These are phyloP conservation scores for Leptinotarsa juncta DNA, from an alignment of 2,888 invertebrate genomes.

Conservation along the genomic window DNA sequence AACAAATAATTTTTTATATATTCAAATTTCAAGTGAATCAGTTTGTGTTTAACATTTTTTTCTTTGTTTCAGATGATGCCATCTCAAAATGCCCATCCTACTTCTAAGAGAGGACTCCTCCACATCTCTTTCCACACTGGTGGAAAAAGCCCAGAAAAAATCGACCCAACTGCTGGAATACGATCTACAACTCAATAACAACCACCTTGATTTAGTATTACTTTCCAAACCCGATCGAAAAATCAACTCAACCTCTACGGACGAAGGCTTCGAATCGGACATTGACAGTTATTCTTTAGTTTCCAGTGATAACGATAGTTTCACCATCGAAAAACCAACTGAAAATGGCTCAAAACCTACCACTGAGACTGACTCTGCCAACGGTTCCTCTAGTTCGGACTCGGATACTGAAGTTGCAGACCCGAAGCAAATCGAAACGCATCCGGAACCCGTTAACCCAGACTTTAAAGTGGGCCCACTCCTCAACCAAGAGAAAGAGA, in stretches of 20 bases:
- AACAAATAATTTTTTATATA: no score
- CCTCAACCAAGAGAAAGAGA: conserved; percentile 51
- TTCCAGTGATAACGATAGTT: conserved; percentile 63
- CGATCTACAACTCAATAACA: conserved; percentile 59
- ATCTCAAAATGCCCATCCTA: conserved; percentile 61
- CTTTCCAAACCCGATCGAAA: conserved; percentile 47
- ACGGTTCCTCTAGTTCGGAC: conserved; percentile 63
- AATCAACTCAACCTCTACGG: conserved; percentile 49
- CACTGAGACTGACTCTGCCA: conserved; percentile 65
- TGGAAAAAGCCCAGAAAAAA: conserved; percentile 59
- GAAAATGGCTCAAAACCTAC: conserved; percentile 50
- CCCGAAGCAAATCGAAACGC: conserved; percentile 25
- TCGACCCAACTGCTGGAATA: conserved; percentile 57
- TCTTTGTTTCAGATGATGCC: conserved; percentile 63
- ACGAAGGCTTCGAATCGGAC: conserved; percentile 68
- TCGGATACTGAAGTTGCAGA: conserved; percentile 58
- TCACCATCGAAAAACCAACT: conserved; percentile 47
- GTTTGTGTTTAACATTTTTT: background rate
- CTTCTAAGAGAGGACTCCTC: conserved; percentile 61
- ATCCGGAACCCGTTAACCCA: background rate
- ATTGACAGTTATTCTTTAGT: conserved; percentile 64
- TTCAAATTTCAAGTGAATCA: no score
- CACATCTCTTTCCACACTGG: conserved; percentile 60
- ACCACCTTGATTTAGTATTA: conserved; percentile 57
- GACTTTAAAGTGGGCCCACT: conserved; percentile 20